Percentiles rank a stretch among this genome's conserved stretches.
phyloP scores from a whole-genome alignment of 1,140 invertebrate genomes.

The Theocolax elegans region DNA sequence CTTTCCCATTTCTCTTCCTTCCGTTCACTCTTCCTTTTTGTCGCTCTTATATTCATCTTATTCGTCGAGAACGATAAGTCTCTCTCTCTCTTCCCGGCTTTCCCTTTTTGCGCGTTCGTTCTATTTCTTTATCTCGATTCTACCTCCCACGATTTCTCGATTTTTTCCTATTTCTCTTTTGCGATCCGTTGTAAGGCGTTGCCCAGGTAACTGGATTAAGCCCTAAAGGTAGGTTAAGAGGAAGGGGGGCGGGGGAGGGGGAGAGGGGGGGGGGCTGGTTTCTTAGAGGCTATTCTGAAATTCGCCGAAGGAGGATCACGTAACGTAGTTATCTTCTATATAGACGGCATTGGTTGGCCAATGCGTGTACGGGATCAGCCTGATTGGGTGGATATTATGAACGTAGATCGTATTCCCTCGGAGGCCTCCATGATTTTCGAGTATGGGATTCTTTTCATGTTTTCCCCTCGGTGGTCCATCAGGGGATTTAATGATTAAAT shows the following conservation, averaged over 20 bases:
- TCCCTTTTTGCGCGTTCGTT: not conserved
- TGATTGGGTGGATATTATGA: conserved; percentile 33
- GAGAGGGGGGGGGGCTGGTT: conserved; percentile 5
- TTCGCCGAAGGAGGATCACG: conserved; percentile 29
- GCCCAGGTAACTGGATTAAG: conserved; percentile 49
- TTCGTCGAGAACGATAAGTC: not conserved
- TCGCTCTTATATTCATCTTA: no score
- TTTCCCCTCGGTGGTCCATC: no score
- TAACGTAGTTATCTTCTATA: conserved; percentile 46
- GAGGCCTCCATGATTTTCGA: not conserved
- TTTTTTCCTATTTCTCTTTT: conserved; percentile 5
- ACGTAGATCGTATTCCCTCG: conserved; percentile 2
- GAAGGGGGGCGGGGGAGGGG: not conserved
- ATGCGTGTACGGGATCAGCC: conserved; percentile 17
- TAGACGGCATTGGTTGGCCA: conserved; percentile 13
- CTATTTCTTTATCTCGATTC: not conserved
- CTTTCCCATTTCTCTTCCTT: no score
- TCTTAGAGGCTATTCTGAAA: conserved; percentile 44
- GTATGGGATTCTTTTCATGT: no score
- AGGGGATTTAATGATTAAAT: no score
- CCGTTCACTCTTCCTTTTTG: no score
- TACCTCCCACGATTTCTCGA: not conserved
- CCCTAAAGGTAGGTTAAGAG: no score
- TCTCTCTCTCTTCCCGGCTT: not conserved
- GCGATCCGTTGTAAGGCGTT: conserved; percentile 38